Evolutionary conservation across 2,113 vertebrate species (phyloP).

Genomic region (Nesoenas mayeri): DNA sequence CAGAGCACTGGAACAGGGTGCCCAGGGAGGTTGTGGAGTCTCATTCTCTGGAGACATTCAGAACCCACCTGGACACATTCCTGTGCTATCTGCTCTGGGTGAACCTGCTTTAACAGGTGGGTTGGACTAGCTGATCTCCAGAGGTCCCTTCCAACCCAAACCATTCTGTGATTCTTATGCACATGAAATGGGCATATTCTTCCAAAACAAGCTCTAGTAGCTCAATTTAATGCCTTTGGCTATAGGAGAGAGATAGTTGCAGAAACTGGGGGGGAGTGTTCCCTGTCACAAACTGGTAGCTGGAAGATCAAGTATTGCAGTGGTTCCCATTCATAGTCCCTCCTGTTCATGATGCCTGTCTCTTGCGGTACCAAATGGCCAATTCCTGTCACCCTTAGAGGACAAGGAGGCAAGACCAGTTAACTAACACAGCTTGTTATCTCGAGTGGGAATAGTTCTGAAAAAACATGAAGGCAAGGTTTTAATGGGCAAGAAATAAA

Average conservation of each 20-base stretch:
- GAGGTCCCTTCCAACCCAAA: too few relatives aligned
- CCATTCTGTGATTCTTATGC: neutral
- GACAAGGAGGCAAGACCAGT: neutral
- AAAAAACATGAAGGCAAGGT: neutral
- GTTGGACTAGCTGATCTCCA: too few relatives aligned
- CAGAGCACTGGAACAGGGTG: too few relatives aligned
- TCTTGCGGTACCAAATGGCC: too few relatives aligned
- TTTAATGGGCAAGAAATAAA: neutral
- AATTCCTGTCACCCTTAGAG: neutral
- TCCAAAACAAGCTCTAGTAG: neutral
- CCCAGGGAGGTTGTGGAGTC: too few relatives aligned
- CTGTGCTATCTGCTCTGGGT: too few relatives aligned
- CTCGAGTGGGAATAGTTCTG: neutral
- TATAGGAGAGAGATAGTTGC: neutral
- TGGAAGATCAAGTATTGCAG: neutral
- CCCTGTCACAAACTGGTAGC: too few relatives aligned
- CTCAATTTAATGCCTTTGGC: neutral
- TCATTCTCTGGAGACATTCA: too few relatives aligned
- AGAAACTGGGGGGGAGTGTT: accelerated
- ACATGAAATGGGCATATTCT: neutral
- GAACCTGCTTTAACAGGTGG: too few relatives aligned
- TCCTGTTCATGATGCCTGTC: accelerated
- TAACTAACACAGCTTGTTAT: neutral
- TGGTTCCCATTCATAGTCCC: accelerated
- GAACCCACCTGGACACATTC: too few relatives aligned